These are phyloP conservation scores for Cyclophora punctaria DNA, from an alignment of 2,888 invertebrate genomes.

Conservation along the genomic window DNA sequence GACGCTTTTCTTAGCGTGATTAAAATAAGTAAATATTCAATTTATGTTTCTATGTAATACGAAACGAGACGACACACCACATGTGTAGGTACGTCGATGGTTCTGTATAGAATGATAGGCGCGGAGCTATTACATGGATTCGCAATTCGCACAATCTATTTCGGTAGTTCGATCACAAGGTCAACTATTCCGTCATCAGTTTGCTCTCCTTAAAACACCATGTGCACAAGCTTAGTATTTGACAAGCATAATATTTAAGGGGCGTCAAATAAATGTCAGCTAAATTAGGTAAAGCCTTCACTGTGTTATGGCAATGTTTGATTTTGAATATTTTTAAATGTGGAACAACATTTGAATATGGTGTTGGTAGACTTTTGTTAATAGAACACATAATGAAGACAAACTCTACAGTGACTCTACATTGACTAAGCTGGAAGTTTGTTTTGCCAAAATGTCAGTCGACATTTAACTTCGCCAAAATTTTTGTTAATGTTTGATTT, in stretches of 20 bases:
- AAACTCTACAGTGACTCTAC: too few species aligned
- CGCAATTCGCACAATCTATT: constrained; percentile 27
- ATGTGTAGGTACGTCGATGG: neutral
- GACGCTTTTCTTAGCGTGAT: too few species aligned
- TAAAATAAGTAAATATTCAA: too few species aligned
- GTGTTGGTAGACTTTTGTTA: too few species aligned
- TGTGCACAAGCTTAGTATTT: neutral
- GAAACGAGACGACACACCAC: too few species aligned
- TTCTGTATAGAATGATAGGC: neutral
- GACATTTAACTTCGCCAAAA: too few species aligned
- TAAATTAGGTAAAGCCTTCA: constrained; percentile 14
- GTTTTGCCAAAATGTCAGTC: too few species aligned
- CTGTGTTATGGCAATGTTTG: neutral
- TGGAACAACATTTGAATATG: neutral
- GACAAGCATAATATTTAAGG: neutral
- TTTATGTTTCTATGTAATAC: too few species aligned
- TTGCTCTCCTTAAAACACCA: constrained; percentile 9
- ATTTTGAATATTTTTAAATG: neutral
- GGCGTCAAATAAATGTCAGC: constrained; percentile 1
- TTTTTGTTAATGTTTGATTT: too few species aligned
- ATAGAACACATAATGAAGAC: too few species aligned
- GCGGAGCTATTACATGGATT: constrained; percentile 4
- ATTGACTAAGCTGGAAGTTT: too few species aligned
- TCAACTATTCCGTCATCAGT: constrained; percentile 14
- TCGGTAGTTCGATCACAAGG: constrained; percentile 24